Evolutionary conservation across 2,888 invertebrate genomes (phyloP).

Genomic region (Allacma fusca): DNA sequence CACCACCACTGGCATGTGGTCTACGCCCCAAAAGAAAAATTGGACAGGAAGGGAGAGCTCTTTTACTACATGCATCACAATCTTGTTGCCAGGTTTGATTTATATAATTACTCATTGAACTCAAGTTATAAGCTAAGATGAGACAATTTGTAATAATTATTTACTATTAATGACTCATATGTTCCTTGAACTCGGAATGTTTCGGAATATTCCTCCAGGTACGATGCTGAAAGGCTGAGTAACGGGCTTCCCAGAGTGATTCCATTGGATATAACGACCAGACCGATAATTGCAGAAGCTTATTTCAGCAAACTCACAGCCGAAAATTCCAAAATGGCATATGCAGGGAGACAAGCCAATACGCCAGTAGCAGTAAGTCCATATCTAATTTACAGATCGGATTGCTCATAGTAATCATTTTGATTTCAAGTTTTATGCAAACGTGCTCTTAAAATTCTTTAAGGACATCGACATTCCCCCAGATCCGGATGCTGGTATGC

Average conservation of each 20-base stretch:
- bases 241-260: conserved; percentile 75
- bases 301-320: conserved; percentile 79
- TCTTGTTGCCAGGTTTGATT: too few relatives aligned
- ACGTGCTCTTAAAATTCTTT: neutral
- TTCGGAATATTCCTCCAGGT: conserved; percentile 67
- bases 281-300: conserved; percentile 75
- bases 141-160: too few relatives aligned
- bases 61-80: conserved; percentile 86
- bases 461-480: neutral
- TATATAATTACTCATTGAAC: too few relatives aligned
- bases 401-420: too few relatives aligned
- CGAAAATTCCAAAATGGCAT: conserved; percentile 48
- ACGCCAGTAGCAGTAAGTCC: conserved; percentile 46
- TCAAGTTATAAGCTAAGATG: too few relatives aligned
- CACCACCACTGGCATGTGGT: conserved; percentile 94
- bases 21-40: conserved; percentile 73
- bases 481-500: neutral
- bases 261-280: conserved; percentile 71
- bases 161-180: too few relatives aligned
- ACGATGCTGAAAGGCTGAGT: conserved; percentile 78
- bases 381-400: too few relatives aligned
- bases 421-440: too few relatives aligned
- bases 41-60: conserved; percentile 81
- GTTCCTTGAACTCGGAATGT: too few relatives aligned
- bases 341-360: conserved; percentile 55